Base-by-base conservation (phyloP, 1,140 invertebrate genomes). In the Ceratosolen fusciceps region DNA sequence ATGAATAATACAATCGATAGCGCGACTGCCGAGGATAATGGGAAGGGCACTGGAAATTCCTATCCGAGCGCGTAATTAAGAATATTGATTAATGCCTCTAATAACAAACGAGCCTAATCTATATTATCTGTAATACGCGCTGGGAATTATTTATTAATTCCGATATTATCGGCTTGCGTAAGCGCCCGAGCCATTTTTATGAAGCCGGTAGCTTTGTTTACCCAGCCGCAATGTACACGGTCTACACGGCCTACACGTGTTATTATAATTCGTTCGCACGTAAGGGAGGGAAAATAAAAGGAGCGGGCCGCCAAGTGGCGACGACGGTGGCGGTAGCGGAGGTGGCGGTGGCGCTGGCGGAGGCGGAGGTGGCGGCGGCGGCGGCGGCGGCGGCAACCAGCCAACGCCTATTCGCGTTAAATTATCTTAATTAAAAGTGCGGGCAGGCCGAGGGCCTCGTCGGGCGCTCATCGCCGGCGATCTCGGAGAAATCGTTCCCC, bases 361-460 rank as follows among this genome's bases (percentile, higher is more conserved):
- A n/a, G n/a, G n/a, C n/a, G n/a, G n/a, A n/a, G n/a, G n/a, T n/a
- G n/a, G n/a, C n/a, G n/a, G n/a, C n/a, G n/a, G n/a, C n/a, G n/a
- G n/a, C n/a, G n/a, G n/a, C n/a, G n/a, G n/a, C n/a, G n/a, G n/a
- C n/a, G n/a, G n/a, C n/a, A n/a, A n/a, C n/a, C n/a, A 65, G 37
- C 29, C 34, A 65, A 65, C 10, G 34, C 19, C 5, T 5, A 37
- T 65, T n/a, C 60, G 10, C 16, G 60, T 16, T 9, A 65, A 65
- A 65, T 65, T 65, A 65, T 65, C 60, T 65, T 65, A 65, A 65
- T 65, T 65, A 65, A 65, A 65, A 62, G 37, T 37, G 37, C 37
- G 60, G 34, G 21, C n/a, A n/a, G n/a, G 3, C 24, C 34, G 37
- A 37, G 4, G 9, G 14, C n/a, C n/a, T 65, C 31, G 52, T 52